Percentiles rank a stretch among this genome's conserved stretches.
These are phyloP conservation scores for Belgica antarctica DNA, from an alignment of 2,888 invertebrate genomes.

Conservation along the genomic window DNA sequence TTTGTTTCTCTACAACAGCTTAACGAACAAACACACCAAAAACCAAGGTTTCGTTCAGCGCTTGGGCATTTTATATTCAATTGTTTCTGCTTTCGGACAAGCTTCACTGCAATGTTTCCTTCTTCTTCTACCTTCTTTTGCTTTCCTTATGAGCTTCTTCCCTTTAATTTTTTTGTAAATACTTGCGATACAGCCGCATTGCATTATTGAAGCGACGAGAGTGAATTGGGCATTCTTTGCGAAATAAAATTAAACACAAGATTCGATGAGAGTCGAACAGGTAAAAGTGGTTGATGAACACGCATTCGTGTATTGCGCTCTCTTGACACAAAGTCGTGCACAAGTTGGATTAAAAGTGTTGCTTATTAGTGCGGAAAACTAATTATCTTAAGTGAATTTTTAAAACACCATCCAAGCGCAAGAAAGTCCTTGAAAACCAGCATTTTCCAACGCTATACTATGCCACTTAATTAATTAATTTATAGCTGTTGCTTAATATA, in stretches of 20 bases:
- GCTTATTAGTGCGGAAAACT: constrained; percentile 11
- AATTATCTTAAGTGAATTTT: background rate
- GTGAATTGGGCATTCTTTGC: constrained; percentile 27
- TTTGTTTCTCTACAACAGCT: constrained; percentile 4
- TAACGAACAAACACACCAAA: background rate
- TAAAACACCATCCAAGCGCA: background rate
- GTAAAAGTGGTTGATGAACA: constrained; percentile 35
- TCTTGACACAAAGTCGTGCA: background rate
- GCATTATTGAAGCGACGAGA: background rate
- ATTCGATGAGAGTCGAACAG: constrained; percentile 27
- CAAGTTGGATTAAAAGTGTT: background rate
- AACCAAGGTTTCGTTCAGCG: constrained; percentile 6
- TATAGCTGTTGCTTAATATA: background rate
- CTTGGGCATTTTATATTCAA: constrained; percentile 30
- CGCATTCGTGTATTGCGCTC: background rate
- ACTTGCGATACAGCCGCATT: background rate
- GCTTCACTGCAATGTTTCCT: constrained; percentile 18
- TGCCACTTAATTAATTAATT: constrained; percentile 10
- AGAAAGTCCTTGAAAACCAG: background rate
- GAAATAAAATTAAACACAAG: constrained; percentile 29
- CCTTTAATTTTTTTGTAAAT: constrained; percentile 17
- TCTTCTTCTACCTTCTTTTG: constrained; percentile 1
- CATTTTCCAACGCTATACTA: background rate
- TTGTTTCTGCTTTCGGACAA: constrained; percentile 36
- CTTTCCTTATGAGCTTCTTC: constrained; percentile 1